Conservation (phyloP, 2,113 vertebrate genomes). For the Axis porcinus region DNA sequence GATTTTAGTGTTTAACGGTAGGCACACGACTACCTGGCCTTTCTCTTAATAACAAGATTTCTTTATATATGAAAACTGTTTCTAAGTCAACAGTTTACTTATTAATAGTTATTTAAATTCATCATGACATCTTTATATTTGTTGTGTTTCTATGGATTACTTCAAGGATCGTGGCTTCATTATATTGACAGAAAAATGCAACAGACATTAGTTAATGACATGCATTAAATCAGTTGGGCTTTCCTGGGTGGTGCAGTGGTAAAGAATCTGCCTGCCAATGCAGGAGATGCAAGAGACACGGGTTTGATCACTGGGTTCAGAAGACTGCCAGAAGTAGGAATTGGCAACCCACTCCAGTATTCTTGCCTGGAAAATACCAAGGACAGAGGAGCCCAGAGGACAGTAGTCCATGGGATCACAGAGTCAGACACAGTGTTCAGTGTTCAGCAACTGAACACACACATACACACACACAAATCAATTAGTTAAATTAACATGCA, state of each 20-base stretch:
- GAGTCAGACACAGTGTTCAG: background rate
- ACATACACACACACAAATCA: background rate
- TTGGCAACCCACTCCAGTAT: background rate
- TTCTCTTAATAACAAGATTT: background rate
- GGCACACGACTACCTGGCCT: background rate
- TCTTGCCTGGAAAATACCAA: background rate
- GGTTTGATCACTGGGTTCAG: background rate
- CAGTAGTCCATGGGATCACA: background rate
- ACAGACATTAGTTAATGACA: background rate
- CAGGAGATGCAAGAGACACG: accelerated
- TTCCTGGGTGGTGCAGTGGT: accelerated
- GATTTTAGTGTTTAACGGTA: background rate
- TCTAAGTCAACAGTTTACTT: background rate
- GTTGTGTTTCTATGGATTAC: background rate
- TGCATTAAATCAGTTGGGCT: background rate
- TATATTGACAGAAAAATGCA: background rate
- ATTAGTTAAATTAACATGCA: background rate
- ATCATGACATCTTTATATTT: background rate
- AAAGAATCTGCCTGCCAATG: background rate
- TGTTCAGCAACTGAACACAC: background rate
- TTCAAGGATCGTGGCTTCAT: background rate
- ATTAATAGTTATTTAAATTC: background rate
- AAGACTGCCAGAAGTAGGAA: background rate
- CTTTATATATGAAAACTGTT: background rate
- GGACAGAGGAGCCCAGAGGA: background rate